These are phyloP conservation scores for Zonitis immaculata DNA, from an alignment of 2,888 invertebrate species.

Conservation along the genomic window DNA sequence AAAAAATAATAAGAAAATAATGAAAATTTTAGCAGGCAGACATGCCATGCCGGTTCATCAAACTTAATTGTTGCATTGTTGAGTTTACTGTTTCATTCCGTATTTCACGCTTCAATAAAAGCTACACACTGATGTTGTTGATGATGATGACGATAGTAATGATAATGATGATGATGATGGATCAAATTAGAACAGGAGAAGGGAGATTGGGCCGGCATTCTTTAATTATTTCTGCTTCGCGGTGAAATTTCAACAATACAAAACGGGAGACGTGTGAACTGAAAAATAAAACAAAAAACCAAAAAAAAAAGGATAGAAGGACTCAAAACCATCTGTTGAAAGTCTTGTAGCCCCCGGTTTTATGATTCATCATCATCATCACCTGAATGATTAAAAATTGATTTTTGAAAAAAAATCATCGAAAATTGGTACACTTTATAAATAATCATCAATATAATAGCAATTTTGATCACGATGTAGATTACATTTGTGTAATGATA, in stretches of 20 bases:
- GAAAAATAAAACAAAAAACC: neutral
- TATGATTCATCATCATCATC: neutral
- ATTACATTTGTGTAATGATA: slow-evolving; percentile 29
- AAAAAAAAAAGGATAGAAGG: neutral
- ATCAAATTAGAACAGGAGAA: neutral
- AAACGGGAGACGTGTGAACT: neutral
- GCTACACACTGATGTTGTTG: slow-evolving; percentile 9
- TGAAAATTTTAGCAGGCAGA: slow-evolving; percentile 1
- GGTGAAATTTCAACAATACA: slow-evolving; percentile 1
- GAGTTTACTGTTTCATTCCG: slow-evolving; percentile 23
- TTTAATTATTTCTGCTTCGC: slow-evolving; percentile 2
- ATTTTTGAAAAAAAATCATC: slow-evolving; percentile 1
- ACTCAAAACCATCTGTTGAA: neutral
- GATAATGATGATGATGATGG: slow-evolving; percentile 3
- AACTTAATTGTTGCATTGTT: slow-evolving; percentile 26
- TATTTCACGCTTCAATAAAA: slow-evolving; percentile 25
- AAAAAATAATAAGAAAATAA: slow-evolving; percentile 14
- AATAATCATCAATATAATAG: neutral
- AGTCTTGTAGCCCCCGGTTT: neutral
- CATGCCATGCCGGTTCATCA: slow-evolving; percentile 22
- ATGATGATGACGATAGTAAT: slow-evolving; percentile 1
- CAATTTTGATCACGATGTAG: slow-evolving; percentile 34
- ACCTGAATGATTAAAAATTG: neutral
- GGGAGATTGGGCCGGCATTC: neutral
- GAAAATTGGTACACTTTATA: neutral